Evolutionary conservation across 2,113 vertebrate genomes (phyloP), one percentile per base, ranked within the genome.

Genomic region (Rana temporaria): DNA sequence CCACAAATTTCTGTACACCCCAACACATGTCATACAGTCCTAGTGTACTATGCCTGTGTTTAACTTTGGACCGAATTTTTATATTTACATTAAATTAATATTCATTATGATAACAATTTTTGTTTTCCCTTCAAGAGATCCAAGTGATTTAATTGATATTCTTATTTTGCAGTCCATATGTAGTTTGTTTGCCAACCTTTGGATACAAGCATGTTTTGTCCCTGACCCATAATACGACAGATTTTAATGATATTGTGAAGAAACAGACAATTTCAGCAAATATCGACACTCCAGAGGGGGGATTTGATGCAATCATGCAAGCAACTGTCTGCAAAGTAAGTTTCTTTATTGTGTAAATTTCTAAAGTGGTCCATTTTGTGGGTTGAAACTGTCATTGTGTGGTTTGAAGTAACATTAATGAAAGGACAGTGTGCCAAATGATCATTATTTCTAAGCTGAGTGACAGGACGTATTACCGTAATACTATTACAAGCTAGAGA

Each of bases 291-390:
- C 95, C 95, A 0, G 98, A 99, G 85, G 92, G 96, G 42, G 98
- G 98, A 85, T 99, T 99, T 16, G 98, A 99, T 77, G 98, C 97
- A 74, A 92, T 99, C 84, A 97, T 99, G 97, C 98, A 99, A 90
- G 97, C 95, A 68, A 93, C 96, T 26, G 98, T 99, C 84, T 99
- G 98, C 86, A 97, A 97, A 96, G 98, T 99, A 93, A 88, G 57
- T 20, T 16, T 24, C 22, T 75, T 62, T 22, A 55, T 72, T 72
- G 15, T 59, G 34, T 6, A 38, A 38, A 38, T 38, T 38, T 5
- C 34, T 38, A 48, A 48, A 48, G 9, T 14, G 8, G 42, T 6
- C 42, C 42, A 48, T 48, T 48, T 48, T 48, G 34, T 48, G 2
- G 14, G 11, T 6, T 48, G 9, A 48, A 42, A 5, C 9, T 42